phyloP scores from a whole-genome alignment of 2,797 vertebrate genomes.

The Danio jaintianensis region DNA sequence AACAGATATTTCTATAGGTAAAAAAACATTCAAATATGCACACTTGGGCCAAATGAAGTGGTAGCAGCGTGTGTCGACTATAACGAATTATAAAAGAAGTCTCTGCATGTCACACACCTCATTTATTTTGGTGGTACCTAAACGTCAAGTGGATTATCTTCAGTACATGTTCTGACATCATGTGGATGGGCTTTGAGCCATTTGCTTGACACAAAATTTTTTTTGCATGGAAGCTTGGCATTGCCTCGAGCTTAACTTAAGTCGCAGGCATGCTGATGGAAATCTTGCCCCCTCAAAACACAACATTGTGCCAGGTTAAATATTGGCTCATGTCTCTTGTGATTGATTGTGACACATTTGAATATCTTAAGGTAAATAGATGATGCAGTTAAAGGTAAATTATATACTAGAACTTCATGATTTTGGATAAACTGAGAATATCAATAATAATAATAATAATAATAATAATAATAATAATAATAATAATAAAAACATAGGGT shows the following conservation, averaged over 20 bases:
- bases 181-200: constrained; percentile 7
- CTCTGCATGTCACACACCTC: constrained; percentile 31
- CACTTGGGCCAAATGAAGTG: constrained; percentile 7
- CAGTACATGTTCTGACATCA: constrained; percentile 28
- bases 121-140: constrained; percentile 33
- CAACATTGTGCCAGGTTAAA: background rate
- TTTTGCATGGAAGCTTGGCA: background rate
- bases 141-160: constrained; percentile 19
- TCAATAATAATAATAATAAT: no score
- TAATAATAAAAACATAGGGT: no score
- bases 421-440: no score
- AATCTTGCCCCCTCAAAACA: background rate
- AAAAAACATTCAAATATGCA: background rate
- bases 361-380: background rate
- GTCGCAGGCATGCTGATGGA: background rate
- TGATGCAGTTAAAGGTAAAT: background rate
- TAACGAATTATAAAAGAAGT: constrained; percentile 6
- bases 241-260: background rate
- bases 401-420: no score
- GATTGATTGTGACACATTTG: background rate
- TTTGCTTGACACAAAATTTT: constrained; percentile 9
- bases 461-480: no score
- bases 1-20: background rate
- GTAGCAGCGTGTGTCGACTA: background rate
- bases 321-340: background rate